Percentiles rank a stretch among this genome's conserved stretches.
phyloP scores from a whole-genome alignment of 2,888 invertebrate genomes.

The Drosophila picticornis region DNA sequence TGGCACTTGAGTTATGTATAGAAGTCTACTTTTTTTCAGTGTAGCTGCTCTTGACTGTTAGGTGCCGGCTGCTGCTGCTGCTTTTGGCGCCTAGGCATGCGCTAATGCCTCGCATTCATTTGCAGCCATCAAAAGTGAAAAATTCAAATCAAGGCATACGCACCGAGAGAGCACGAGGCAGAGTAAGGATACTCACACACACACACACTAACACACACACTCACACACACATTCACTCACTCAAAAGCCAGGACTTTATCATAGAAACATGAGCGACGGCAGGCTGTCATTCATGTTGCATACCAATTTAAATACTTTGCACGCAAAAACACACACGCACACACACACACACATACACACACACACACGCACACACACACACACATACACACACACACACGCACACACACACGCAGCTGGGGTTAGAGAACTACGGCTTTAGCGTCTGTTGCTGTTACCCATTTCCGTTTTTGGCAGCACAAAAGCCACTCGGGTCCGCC shows the following conservation, averaged over 20 bases:
- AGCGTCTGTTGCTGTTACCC: slow-evolving; percentile 75
- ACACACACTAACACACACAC: slow-evolving; percentile 8
- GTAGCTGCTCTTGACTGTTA: slow-evolving; percentile 4
- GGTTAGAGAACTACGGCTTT: slow-evolving; percentile 14
- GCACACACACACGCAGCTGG: slow-evolving; percentile 35
- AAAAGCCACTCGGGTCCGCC: slow-evolving; percentile 69
- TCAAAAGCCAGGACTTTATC: slow-evolving; percentile 60
- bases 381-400: background rate
- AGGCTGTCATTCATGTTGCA: slow-evolving; percentile 79
- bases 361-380: slow-evolving; percentile 33
- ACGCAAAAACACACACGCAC: slow-evolving; percentile 38
- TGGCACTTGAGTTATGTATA: background rate
- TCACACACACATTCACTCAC: slow-evolving; percentile 11
- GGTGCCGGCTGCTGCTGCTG: slow-evolving; percentile 6
- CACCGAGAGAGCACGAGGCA: slow-evolving; percentile 16
- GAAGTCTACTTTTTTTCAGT: background rate
- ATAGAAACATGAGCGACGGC: slow-evolving; percentile 68
- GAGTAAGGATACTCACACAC: slow-evolving; percentile 44
- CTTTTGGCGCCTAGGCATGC: slow-evolving; percentile 47
- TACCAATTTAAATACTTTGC: slow-evolving; percentile 78
- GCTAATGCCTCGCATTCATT: slow-evolving; percentile 76
- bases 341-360: slow-evolving; percentile 8
- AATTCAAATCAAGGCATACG: slow-evolving; percentile 68
- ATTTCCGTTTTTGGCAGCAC: slow-evolving; percentile 78
- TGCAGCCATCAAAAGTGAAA: slow-evolving; percentile 70